Base-by-base conservation (phyloP, 1,140 invertebrate genomes). In the Zophobas atratus region DNA sequence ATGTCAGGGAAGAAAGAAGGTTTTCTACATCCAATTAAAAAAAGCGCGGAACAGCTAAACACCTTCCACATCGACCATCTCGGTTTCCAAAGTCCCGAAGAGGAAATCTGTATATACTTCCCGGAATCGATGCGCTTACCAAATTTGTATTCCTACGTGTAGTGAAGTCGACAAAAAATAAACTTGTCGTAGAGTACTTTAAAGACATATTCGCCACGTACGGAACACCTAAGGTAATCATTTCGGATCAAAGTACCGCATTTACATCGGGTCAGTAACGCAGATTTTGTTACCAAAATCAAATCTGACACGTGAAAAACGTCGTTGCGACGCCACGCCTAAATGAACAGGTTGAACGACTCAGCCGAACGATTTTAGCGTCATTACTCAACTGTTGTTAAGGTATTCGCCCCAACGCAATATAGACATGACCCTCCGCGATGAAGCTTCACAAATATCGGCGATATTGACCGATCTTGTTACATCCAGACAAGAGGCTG, bases 261-360 rank as follows among this genome's bases (percentile, higher is more conserved):
- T 20, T 20, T 20, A 20, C 20, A 20, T 20, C 20, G 20, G 20
- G 20, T 20, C 20, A 20, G 20, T 20, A 20, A 20, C 20, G 20
- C 20, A 20, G 20, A 20, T 20, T 83, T 39, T 83, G 81, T 53
- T 4, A 35, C 20, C 3, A 39, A 6, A 77, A 80, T 60, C 67
- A 67, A 1, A 82, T 85, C 8, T 70, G 76, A 4, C 83, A 84
- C 41, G 76, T 81, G 0, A 32, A 75, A 6, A 83, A 84, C 8
- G 83, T 83, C 0, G 77, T 82, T 0, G 85, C 82, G 3, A 82
- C 85, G 8, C 84, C 84, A 4, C 73, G 83, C 6, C 80, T 80
- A 0, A 86, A 86, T 60, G 84, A 81, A 0, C 83, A 85, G 77
- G 80, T 83, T n/a, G 84, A 85, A 76, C 56, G 82, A 3, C 70